A percentile compares a stretch with the other conserved stretches of the same genome.
Conservation (phyloP, 2,888 invertebrate genomes). For the Amorpha juglandis region DNA sequence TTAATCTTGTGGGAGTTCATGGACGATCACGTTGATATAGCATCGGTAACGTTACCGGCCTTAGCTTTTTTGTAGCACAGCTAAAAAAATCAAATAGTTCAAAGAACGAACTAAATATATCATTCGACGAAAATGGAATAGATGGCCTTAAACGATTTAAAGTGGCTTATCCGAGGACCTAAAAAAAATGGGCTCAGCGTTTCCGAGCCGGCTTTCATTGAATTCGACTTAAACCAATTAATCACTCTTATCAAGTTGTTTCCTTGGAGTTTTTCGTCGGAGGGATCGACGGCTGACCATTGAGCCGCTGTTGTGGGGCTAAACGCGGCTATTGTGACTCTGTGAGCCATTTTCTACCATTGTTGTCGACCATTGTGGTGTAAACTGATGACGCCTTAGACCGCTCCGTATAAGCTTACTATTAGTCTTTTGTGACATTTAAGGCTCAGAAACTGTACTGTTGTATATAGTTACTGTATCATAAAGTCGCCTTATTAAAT, state of each 20-base stretch:
- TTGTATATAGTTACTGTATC: background rate
- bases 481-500: background rate
- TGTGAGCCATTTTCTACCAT: constrained; percentile 60
- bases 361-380: constrained; percentile 69
- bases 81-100: background rate
- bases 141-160: constrained; percentile 48
- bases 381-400: constrained; percentile 70
- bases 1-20: too few relatives aligned
- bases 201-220: constrained; percentile 72
- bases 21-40: too few relatives aligned
- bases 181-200: constrained; percentile 56
- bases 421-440: constrained; percentile 68
- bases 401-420: constrained; percentile 62
- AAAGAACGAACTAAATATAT: constrained; percentile 25
- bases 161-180: constrained; percentile 54
- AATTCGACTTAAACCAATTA: constrained; percentile 81
- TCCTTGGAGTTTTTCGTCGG: constrained; percentile 69
- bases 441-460: background rate
- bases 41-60: too few relatives aligned
- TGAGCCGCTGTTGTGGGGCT: constrained; percentile 62
- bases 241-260: constrained; percentile 81
- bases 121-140: constrained; percentile 45
- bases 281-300: constrained; percentile 70
- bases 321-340: constrained; percentile 62
- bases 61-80: too few relatives aligned